Evolutionary conservation across 2,888 invertebrate species (phyloP).

Genomic region (Alcis repandata): DNA sequence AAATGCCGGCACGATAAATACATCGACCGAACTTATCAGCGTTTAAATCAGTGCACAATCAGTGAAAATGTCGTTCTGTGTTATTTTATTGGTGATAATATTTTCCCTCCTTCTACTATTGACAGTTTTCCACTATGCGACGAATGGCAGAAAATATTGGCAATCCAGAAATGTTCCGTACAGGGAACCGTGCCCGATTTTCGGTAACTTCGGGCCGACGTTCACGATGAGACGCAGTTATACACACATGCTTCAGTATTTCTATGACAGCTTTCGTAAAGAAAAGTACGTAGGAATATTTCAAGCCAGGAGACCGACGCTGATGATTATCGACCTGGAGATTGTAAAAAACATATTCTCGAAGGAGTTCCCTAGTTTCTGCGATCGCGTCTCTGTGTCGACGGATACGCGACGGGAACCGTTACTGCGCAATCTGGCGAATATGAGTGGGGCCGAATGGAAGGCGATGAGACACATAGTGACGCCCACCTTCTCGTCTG

Average conservation of each 20-base stretch:
- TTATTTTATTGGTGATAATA: constrained; percentile 65
- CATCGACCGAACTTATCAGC: constrained; percentile 42
- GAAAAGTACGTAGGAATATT: constrained; percentile 79
- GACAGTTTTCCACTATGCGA: constrained; percentile 71
- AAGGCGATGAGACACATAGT: constrained; percentile 79
- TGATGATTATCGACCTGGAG: constrained; percentile 76
- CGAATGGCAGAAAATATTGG: constrained; percentile 81
- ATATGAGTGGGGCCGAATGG: constrained; percentile 83
- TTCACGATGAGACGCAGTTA: constrained; percentile 77
- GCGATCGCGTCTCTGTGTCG: constrained; percentile 75
- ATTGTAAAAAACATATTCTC: constrained; percentile 74
- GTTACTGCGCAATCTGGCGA: constrained; percentile 76
- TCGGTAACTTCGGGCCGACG: constrained; percentile 82
- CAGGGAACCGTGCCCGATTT: constrained; percentile 80
- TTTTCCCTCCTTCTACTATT: constrained; percentile 63
- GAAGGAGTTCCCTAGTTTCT: constrained; percentile 73
- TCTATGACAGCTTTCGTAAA: constrained; percentile 70
- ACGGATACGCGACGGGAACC: constrained; percentile 81
- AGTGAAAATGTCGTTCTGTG: constrained; percentile 67
- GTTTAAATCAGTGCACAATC: constrained; percentile 44
- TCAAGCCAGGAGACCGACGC: constrained; percentile 78
- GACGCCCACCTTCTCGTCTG: constrained; percentile 81
- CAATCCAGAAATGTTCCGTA: constrained; percentile 73
- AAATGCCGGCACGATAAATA: constrained; percentile 64
- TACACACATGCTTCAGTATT: constrained; percentile 72